phyloP scores from a whole-genome alignment of 2,113 vertebrate genomes.

The Psammodynastes pulverulentus region DNA sequence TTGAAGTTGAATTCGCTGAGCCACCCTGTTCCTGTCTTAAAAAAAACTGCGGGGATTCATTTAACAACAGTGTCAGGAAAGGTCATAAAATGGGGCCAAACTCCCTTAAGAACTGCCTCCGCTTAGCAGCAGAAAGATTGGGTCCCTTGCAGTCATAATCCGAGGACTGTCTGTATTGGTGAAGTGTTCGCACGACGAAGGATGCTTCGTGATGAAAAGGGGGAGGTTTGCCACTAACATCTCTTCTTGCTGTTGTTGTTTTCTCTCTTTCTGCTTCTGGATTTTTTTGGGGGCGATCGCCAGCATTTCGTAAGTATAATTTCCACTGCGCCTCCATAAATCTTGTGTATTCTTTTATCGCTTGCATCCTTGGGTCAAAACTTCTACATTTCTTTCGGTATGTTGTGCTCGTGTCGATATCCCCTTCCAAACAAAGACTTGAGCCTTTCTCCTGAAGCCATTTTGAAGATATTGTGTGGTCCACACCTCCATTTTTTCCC shows the following conservation, averaged over 20 bases:
- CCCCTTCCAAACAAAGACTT: neutral
- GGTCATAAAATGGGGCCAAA: neutral
- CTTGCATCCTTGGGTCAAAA: neutral
- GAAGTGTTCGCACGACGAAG: slow-evolving; percentile 13
- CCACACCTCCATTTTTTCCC: neutral
- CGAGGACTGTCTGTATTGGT: neutral
- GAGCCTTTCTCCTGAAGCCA: neutral
- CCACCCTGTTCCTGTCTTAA: neutral
- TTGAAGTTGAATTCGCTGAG: too few relatives aligned
- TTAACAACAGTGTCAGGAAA: too few relatives aligned
- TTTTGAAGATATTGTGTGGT: neutral
- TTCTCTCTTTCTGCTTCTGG: neutral
- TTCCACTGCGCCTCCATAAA: neutral
- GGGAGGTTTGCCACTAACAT: slow-evolving; percentile 47
- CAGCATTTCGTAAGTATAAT: slow-evolving; percentile 51
- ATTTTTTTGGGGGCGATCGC: slow-evolving; percentile 7
- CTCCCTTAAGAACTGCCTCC: neutral
- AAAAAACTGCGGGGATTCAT: too few relatives aligned
- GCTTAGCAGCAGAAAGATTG: neutral
- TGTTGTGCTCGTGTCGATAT: neutral
- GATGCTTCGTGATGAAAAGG: accelerated
- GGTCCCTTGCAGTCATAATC: neutral
- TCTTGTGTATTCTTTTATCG: neutral
- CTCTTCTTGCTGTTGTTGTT: slow-evolving; percentile 42
- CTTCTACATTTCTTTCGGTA: neutral